These are phyloP conservation scores for rat (Rattus norvegicus) DNA, from an alignment of 2,113 vertebrate species.

Conservation along the genomic window GRCr8 NC_086020.1:7092501-7093000, in stretches of 20 bases:
- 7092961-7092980: neutral
- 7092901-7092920: neutral
- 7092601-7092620: neutral
- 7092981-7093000: neutral
- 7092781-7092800: neutral
- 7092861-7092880: neutral
- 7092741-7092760: neutral
- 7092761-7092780: neutral
- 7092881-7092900: neutral
- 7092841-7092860: neutral
- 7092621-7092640: neutral
- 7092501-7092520: neutral
- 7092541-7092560: neutral
- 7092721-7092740: neutral
- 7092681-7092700: neutral
- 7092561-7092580: neutral
- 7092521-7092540: neutral
- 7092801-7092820: neutral
- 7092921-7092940: neutral
- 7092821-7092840: neutral
- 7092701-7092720: neutral
- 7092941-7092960: too few species aligned
- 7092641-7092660: neutral
- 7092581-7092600: neutral
- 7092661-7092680: neutral